These are phyloP conservation scores for Sesamia inferens DNA, from an alignment of 2,888 invertebrate genomes.

Conservation along the genomic window DNA sequence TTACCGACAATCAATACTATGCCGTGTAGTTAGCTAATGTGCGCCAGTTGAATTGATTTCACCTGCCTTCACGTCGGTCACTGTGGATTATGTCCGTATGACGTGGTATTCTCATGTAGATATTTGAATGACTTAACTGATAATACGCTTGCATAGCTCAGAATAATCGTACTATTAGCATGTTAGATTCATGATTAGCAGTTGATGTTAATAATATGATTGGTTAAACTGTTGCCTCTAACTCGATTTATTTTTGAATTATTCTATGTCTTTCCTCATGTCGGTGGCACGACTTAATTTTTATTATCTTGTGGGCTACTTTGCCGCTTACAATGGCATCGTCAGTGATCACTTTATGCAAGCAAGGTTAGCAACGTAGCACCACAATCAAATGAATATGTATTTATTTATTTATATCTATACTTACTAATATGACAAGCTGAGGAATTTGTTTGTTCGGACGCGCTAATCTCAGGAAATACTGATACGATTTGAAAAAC, in stretches of 20 bases:
- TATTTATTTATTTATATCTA: no score
- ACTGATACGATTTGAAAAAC: no score
- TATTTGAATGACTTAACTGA: conserved; percentile 17
- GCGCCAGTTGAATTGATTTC: conserved; percentile 7
- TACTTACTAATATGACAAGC: no score
- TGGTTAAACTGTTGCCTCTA: background rate
- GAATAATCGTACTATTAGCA: background rate
- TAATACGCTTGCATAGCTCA: conserved; percentile 7
- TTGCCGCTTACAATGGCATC: no score
- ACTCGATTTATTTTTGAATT: background rate
- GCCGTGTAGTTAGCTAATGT: conserved; percentile 20
- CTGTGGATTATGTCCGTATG: conserved; percentile 19
- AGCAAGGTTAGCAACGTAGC: no score
- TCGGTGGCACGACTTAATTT: no score
- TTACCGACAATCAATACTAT: conserved; percentile 34
- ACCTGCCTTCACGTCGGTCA: conserved; percentile 16
- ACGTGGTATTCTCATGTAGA: background rate
- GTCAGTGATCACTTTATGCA: no score
- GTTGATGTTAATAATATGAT: background rate
- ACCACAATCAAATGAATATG: no score
- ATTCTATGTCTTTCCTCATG: background rate
- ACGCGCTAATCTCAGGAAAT: no score
- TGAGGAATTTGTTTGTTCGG: no score
- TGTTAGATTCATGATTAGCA: conserved; percentile 9
- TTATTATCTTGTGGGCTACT: no score